Evolutionary conservation across 2,888 invertebrate genomes (phyloP).

Genomic region (Cerceris rybyensis): DNA sequence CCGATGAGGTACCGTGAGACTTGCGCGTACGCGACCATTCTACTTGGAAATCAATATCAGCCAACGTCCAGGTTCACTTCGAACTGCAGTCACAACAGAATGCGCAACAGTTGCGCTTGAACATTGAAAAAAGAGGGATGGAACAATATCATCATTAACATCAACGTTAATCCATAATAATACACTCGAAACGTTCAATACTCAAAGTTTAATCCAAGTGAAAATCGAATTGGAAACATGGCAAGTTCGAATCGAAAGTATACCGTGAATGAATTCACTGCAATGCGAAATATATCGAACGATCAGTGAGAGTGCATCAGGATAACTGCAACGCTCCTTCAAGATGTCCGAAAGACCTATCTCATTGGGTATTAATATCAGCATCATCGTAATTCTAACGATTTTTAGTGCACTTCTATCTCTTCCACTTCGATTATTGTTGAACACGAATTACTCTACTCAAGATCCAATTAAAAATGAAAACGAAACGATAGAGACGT

Average conservation of each 20-base stretch:
- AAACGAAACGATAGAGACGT: not conserved
- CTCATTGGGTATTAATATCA: constrained; percentile 73
- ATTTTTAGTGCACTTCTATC: constrained; percentile 75
- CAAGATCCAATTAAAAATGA: constrained; percentile 14
- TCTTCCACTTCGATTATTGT: constrained; percentile 70
- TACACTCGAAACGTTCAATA: constrained; percentile 16
- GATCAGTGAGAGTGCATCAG: constrained; percentile 14
- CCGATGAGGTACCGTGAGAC: constrained; percentile 49
- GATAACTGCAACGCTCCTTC: not conserved
- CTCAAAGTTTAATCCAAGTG: not conserved
- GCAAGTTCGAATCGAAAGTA: not conserved
- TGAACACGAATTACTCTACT: constrained; percentile 69
- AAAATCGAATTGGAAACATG: not conserved
- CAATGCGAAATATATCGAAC: not conserved
- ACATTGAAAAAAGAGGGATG: constrained; percentile 42
- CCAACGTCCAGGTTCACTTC: constrained; percentile 66
- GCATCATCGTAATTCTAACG: constrained; percentile 72
- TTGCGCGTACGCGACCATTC: constrained; percentile 70
- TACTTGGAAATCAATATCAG: constrained; percentile 74
- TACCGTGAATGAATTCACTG: not conserved
- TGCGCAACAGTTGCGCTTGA: constrained; percentile 75
- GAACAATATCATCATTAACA: constrained; percentile 10
- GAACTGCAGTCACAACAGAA: constrained; percentile 63
- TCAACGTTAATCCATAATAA: constrained; percentile 18
- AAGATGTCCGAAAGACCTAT: constrained; percentile 65